Evolutionary conservation across 2,888 invertebrate genomes (phyloP).

Genomic region (Lasioglossum malachurum): DNA sequence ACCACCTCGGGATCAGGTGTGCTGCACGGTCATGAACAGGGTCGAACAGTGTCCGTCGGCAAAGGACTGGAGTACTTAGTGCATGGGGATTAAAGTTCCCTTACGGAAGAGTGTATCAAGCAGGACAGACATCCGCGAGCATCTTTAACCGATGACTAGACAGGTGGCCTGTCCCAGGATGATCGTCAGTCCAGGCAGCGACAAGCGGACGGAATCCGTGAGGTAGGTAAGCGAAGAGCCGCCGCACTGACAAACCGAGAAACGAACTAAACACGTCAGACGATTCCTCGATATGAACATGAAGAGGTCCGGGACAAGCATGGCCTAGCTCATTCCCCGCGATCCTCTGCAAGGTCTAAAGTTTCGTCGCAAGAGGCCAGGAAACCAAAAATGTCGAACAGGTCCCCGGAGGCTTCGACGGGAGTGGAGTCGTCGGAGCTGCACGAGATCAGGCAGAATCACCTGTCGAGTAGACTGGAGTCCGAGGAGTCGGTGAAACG

Average conservation of each 20-base stretch:
- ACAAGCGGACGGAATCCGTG: slow-evolving; percentile 42
- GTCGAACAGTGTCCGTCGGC: slow-evolving; percentile 60
- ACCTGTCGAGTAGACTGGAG: slow-evolving; percentile 61
- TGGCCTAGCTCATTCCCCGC: neutral
- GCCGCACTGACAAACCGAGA: neutral
- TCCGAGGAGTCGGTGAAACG: slow-evolving; percentile 62
- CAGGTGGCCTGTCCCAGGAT: slow-evolving; percentile 27
- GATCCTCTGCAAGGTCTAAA: neutral
- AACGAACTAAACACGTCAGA: neutral
- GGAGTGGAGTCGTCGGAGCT: slow-evolving; percentile 66
- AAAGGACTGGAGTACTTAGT: slow-evolving; percentile 40
- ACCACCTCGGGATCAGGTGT: slow-evolving; percentile 6
- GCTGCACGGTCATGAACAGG: slow-evolving; percentile 43
- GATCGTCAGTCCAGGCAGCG: slow-evolving; percentile 17
- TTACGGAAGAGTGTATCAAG: slow-evolving; percentile 3
- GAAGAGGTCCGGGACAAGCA: slow-evolving; percentile 3
- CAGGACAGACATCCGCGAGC: neutral
- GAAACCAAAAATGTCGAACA: slow-evolving; percentile 68
- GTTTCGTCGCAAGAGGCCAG: neutral
- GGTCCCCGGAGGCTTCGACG: slow-evolving; percentile 68
- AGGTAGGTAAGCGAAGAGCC: slow-evolving; percentile 31
- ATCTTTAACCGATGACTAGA: slow-evolving; percentile 22
- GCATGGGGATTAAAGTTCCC: slow-evolving; percentile 13
- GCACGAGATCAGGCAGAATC: slow-evolving; percentile 65
- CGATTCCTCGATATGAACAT: neutral